These are phyloP conservation scores for Eunapius fragilis DNA, from an alignment of 37 sponge, comb jelly and placozoan species.

Conservation along the genomic window DNA sequence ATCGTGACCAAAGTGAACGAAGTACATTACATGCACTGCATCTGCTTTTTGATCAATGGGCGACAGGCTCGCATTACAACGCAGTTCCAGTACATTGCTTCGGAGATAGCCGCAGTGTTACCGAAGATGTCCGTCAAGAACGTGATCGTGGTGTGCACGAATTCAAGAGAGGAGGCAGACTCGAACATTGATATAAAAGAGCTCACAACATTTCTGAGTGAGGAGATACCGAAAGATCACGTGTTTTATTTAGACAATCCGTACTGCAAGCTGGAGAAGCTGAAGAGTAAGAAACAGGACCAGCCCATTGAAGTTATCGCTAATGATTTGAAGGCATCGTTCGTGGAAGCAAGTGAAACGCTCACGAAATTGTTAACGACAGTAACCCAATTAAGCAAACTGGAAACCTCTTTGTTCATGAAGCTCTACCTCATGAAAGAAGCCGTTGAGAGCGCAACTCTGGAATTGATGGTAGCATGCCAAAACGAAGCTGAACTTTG, in stretches of 20 bases:
- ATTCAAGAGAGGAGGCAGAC: constrained; percentile 1
- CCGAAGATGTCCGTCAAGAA: constrained; percentile 29
- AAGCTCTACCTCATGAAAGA: constrained; percentile 24
- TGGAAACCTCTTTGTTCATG: constrained; percentile 28
- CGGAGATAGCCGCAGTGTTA: constrained; percentile 42
- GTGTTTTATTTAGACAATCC: constrained; percentile 55
- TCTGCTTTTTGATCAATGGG: constrained; percentile 49
- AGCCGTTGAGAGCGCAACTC: constrained; percentile 15
- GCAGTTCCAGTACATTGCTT: constrained; percentile 19
- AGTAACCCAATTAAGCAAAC: background rate
- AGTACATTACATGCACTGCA: constrained; percentile 28
- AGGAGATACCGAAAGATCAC: background rate
- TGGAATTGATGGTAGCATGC: background rate
- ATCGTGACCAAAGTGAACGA: constrained; percentile 25
- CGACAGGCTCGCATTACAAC: background rate
- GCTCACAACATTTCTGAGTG: constrained; percentile 37
- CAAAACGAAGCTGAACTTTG: constrained; percentile 4
- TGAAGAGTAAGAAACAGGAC: background rate
- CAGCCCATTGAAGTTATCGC: background rate
- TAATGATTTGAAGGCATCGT: background rate
- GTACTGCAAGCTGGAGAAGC: constrained; percentile 47
- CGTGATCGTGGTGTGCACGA: constrained; percentile 47
- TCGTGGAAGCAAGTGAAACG: background rate
- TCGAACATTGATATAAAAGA: constrained; percentile 5
- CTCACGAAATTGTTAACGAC: background rate